Conservation (phyloP, 2,888 invertebrate species). For the Luperina testacea region DNA sequence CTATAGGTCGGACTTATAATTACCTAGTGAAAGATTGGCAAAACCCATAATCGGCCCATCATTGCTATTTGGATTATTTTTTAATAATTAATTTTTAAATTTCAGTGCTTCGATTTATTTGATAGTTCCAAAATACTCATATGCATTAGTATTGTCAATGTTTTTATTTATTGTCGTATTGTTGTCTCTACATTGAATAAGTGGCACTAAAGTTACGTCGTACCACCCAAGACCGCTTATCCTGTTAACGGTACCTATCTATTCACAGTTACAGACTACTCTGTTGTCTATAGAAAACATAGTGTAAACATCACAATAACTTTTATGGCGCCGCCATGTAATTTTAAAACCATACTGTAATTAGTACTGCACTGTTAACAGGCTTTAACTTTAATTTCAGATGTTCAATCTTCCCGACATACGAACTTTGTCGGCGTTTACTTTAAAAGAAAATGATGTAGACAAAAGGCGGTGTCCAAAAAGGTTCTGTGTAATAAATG, state of each 20-base stretch:
- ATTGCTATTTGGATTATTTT: not conserved
- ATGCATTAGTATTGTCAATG: not conserved
- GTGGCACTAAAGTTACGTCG: not conserved
- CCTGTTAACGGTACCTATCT: constrained; percentile 58
- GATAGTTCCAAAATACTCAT: not conserved
- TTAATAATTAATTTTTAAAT: not conserved
- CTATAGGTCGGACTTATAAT: no score
- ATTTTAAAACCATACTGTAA: constrained; percentile 58
- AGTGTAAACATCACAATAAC: constrained; percentile 52
- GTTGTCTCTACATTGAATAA: not conserved
- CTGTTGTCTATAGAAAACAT: constrained; percentile 51
- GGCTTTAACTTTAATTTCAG: constrained; percentile 43
- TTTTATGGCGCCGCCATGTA: constrained; percentile 60
- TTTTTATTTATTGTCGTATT: not conserved
- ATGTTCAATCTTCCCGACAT: constrained; percentile 55
- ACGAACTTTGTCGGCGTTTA: constrained; percentile 74
- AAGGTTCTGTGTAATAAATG: constrained; percentile 80
- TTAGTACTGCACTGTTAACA: constrained; percentile 58
- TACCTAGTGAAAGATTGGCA: not conserved
- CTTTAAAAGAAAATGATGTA: constrained; percentile 68
- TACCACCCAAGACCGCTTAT: constrained; percentile 45
- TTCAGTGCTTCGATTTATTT: not conserved
- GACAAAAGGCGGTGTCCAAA: constrained; percentile 76
- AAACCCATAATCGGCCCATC: not conserved
- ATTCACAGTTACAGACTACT: constrained; percentile 46